These are phyloP conservation scores for Antheraea assamensis DNA, from an alignment of 2,888 invertebrate species.

Conservation along the genomic window DNA sequence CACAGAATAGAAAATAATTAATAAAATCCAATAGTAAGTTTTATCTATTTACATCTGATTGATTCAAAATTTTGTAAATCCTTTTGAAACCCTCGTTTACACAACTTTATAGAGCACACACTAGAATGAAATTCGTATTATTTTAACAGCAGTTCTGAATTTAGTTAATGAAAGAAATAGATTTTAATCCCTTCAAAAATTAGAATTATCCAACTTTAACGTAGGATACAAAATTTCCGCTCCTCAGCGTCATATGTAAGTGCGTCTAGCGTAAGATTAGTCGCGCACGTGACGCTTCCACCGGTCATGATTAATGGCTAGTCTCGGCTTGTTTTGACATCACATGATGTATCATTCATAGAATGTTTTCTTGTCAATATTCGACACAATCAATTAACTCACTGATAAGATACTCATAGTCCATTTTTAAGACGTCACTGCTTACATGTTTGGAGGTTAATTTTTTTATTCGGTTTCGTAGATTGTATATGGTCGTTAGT, in stretches of 20 bases:
- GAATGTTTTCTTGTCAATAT: conserved; percentile 72
- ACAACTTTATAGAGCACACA: too few species aligned
- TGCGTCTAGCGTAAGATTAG: conserved; percentile 12
- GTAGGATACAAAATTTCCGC: background rate
- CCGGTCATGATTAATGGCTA: conserved; percentile 64
- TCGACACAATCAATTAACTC: conserved; percentile 71
- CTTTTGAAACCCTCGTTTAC: too few species aligned
- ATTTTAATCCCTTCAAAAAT: background rate
- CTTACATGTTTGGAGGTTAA: background rate
- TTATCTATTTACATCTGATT: background rate
- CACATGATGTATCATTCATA: conserved; percentile 75
- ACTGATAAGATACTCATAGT: conserved; percentile 18
- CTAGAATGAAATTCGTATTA: too few species aligned
- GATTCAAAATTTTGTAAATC: background rate
- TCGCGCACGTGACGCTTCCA: conserved; percentile 20
- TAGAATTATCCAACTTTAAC: background rate
- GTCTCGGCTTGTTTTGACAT: conserved; percentile 70
- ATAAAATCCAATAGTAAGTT: background rate
- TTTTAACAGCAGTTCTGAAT: background rate
- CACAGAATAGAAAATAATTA: background rate
- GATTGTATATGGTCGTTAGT: background rate
- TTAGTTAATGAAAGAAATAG: background rate
- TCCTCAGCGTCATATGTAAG: background rate
- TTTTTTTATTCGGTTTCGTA: background rate
- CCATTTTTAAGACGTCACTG: conserved; percentile 18